Conservation (phyloP, 2,888 invertebrate genomes). For the Aelia acuminata region DNA sequence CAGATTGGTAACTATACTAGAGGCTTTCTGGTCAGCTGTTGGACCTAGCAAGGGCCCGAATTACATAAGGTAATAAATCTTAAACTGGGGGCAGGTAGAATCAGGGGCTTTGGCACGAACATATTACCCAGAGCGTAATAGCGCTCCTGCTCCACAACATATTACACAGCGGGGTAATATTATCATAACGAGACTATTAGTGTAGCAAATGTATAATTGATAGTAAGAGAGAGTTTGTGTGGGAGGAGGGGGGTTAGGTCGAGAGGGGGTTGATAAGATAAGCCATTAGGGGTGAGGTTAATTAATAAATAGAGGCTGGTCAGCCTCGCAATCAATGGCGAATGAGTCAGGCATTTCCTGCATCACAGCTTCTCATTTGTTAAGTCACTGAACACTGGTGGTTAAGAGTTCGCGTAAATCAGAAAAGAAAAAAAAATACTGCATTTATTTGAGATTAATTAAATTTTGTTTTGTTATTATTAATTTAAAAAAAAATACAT, state of each 20-base stretch:
- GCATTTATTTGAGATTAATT: too few relatives aligned
- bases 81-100: slow-evolving; percentile 39
- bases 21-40: not conserved
- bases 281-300: slow-evolving; percentile 5
- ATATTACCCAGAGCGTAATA: slow-evolving; percentile 23
- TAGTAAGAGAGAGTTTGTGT: not conserved
- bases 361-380: not conserved
- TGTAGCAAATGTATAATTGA: slow-evolving; percentile 48
- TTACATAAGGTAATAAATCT: slow-evolving; percentile 39
- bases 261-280: slow-evolving; percentile 40
- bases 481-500: too few relatives aligned
- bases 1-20: slow-evolving; percentile 35
- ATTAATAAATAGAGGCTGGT: slow-evolving; percentile 40
- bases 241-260: not conserved
- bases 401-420: too few relatives aligned
- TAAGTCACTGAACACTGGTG: not conserved
- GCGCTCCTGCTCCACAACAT: slow-evolving; percentile 15
- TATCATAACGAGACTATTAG: slow-evolving; percentile 51
- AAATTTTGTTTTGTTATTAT: too few relatives aligned
- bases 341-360: slow-evolving; percentile 23
- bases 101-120: slow-evolving; percentile 41
- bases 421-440: too few relatives aligned
- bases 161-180: slow-evolving; percentile 31
- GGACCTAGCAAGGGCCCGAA: slow-evolving; percentile 10
- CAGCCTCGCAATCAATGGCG: slow-evolving; percentile 4